Base-by-base conservation (phyloP, 2,113 vertebrate genomes). In the Oryzias curvinotus region DNA sequence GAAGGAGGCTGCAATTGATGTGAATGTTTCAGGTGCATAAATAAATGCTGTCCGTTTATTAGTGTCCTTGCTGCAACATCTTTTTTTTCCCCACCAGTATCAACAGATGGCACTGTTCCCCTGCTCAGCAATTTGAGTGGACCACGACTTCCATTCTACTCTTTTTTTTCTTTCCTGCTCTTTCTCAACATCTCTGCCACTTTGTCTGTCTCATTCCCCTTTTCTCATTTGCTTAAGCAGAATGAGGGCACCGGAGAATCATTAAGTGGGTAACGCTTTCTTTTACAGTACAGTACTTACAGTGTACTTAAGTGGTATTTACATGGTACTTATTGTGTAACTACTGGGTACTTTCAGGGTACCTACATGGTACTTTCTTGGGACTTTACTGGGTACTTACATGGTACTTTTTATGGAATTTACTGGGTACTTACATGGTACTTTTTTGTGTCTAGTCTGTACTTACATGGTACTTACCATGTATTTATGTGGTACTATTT, bases 91-190 rank as follows among this genome's bases (percentile, higher is more conserved):
- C 65, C 52, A 15, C 5, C 42, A 23, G 30, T 45, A 72, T 89
- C 92, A 89, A 91, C 85, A 93, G 92, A 91, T 92, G 92, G 92
- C 92, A 91, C 83, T 91, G 82, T 91, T 89, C 87, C 87, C 67
- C 88, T 83, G 82, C 80, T 71, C 26, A 83, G 65, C 15, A 30
- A 57, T 47, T 77, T 26, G 17, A 54, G 65, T 46, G 3, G n/a
- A 28, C 26, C 14, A 0, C 19, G 13, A 55, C 54, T 74, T 67
- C 57, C 30, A 14, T 47, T 44, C 8, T 36, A 15, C 48, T 61
- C 70, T 71, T 51, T 71, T 16, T 53, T 47, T 23, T 43, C 14
- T 5, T 45, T 55, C 46, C 41, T 16, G 19, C 0, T 43, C 12
- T 13, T 8, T 28, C 56, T 65, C 60, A 13, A 16, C 55, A 52